These are phyloP conservation scores for Margarornis squamiger DNA, from an alignment of 2,797 vertebrate species.

Conservation along the genomic window DNA sequence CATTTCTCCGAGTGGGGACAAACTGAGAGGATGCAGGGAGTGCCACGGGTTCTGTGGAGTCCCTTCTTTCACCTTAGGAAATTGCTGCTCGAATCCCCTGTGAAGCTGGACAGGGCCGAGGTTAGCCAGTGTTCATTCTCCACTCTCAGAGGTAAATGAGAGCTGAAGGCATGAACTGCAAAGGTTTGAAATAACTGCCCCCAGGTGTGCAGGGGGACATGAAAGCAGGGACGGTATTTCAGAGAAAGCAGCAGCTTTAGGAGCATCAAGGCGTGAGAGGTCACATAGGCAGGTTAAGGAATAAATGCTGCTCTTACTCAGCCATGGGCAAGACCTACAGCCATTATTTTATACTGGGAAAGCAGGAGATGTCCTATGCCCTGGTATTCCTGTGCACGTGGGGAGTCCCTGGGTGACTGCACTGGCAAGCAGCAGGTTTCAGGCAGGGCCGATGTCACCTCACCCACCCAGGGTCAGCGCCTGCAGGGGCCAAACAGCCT, in stretches of 20 bases:
- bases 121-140: neutral
- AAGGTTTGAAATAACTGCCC: neutral
- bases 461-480: accelerated
- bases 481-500: neutral
- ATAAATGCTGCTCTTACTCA: neutral
- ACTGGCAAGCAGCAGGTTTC: neutral
- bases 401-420: neutral
- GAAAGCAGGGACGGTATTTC: neutral
- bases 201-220: accelerated
- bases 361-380: neutral
- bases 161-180: neutral
- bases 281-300: neutral
- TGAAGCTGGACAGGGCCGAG: neutral
- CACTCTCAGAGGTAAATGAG: neutral
- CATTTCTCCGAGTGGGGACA: accelerated
- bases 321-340: neutral
- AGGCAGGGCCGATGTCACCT: neutral
- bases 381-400: accelerated
- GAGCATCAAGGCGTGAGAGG: neutral
- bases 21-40: neutral
- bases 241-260: neutral
- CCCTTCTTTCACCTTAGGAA: neutral
- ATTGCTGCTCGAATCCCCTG: neutral
- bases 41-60: no score
- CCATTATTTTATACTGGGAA: neutral